Evolutionary conservation across 2,888 invertebrate genomes (phyloP).

Genomic region (Troides oblongomaculatus): DNA sequence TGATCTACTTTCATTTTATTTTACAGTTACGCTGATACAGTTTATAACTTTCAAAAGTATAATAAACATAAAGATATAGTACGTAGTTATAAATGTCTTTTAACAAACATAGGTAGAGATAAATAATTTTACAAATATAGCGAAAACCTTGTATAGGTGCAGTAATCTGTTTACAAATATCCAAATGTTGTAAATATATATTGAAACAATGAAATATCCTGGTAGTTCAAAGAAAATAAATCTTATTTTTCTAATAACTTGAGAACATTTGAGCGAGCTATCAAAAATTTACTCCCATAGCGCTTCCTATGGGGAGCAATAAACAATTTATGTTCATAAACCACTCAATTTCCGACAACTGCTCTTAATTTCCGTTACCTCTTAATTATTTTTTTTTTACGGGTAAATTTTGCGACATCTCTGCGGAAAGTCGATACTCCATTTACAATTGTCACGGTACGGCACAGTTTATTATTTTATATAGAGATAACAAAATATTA

Average conservation of each 20-base stretch:
- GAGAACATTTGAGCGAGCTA: conserved; percentile 9
- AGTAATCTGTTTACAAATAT: no score
- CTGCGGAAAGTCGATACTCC: background rate
- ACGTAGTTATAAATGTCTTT: no score
- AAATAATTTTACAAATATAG: no score
- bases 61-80: no score
- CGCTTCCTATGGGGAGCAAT: conserved; percentile 20
- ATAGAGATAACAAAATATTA: no score
- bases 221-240: background rate
- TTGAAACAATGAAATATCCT: background rate
- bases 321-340: conserved; percentile 30
- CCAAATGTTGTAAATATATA: background rate
- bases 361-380: conserved; percentile 33
- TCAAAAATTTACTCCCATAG: conserved; percentile 6
- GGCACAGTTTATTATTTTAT: no score
- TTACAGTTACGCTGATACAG: no score
- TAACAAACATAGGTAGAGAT: no score
- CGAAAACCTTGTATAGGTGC: background rate
- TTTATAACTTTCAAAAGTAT: no score
- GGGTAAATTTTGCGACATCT: conserved; percentile 11
- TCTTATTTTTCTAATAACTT: conserved; percentile 2
- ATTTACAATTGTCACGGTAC: background rate
- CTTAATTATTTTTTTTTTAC: conserved; percentile 27
- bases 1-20: no score
- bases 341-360: conserved; percentile 33